Percentiles rank a stretch among this genome's conserved stretches.
Conservation (phyloP, 2,113 vertebrate species). For the Enhydra lutris region DNA sequence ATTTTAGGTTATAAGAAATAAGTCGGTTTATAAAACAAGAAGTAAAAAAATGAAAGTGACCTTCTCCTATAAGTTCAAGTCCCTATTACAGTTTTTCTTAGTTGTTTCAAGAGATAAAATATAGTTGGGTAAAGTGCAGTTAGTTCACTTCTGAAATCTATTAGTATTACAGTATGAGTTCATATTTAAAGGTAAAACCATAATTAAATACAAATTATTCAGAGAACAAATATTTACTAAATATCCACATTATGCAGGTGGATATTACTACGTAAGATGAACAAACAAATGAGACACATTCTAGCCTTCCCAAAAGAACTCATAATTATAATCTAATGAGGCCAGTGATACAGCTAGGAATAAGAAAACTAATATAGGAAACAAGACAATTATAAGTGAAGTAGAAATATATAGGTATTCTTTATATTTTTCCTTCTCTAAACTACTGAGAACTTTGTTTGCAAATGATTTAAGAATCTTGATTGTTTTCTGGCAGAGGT, state of each 20-base stretch:
- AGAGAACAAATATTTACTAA: slow-evolving; percentile 34
- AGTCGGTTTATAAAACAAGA: background rate
- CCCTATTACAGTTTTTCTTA: background rate
- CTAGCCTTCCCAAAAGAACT: background rate
- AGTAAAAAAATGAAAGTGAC: background rate
- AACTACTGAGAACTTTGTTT: background rate
- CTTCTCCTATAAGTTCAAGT: background rate
- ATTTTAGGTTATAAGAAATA: background rate
- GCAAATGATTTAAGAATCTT: background rate
- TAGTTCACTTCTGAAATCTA: background rate
- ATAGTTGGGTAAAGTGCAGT: background rate
- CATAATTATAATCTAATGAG: background rate
- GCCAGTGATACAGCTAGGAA: background rate
- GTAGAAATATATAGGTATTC: background rate
- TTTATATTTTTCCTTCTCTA: background rate
- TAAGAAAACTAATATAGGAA: background rate
- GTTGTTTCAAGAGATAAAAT: background rate
- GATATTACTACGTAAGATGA: background rate
- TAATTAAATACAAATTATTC: slow-evolving; percentile 34
- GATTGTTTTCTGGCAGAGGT: background rate
- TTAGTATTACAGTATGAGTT: background rate
- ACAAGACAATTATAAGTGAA: background rate
- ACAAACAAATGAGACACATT: background rate
- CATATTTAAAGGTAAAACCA: background rate
- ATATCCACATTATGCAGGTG: background rate